These are phyloP conservation scores for Strigamia maritima DNA, from an alignment of 2,888 invertebrate species.

Conservation along the genomic window DNA sequence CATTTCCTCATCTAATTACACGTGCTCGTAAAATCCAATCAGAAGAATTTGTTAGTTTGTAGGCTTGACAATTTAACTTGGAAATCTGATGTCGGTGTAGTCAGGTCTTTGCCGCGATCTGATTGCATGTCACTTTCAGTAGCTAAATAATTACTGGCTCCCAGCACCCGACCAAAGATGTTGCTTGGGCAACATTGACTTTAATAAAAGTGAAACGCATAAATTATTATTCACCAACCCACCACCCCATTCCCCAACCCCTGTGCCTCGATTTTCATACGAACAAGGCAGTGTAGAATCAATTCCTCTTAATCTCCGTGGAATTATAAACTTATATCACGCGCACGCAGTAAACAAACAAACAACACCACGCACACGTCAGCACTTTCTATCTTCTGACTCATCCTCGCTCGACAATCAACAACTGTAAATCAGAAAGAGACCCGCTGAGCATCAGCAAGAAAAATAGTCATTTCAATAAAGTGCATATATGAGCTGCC, in stretches of 20 bases:
- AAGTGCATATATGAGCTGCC: slow-evolving; percentile 20
- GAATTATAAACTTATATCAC: slow-evolving; percentile 20
- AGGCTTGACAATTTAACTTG: slow-evolving; percentile 18
- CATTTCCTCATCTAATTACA: slow-evolving; percentile 28
- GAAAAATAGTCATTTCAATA: slow-evolving; percentile 17
- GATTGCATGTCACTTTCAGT: slow-evolving; percentile 34
- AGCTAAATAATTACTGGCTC: slow-evolving; percentile 34
- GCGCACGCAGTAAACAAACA: slow-evolving; percentile 17
- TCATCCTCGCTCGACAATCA: slow-evolving; percentile 28
- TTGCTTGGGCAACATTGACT: slow-evolving; percentile 34
- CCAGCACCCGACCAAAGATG: slow-evolving; percentile 34
- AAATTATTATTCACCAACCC: slow-evolving; percentile 9
- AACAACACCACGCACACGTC: slow-evolving; percentile 9
- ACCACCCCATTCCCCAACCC: background rate
- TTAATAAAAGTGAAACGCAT: slow-evolving; percentile 34
- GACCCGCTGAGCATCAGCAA: slow-evolving; percentile 30
- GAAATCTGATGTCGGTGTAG: slow-evolving; percentile 19
- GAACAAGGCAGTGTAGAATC: background rate
- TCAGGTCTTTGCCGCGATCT: slow-evolving; percentile 28
- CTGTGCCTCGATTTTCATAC: background rate
- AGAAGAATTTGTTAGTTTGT: slow-evolving; percentile 21
- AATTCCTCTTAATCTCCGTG: slow-evolving; percentile 27
- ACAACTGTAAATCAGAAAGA: slow-evolving; percentile 22
- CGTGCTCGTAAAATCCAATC: slow-evolving; percentile 25
- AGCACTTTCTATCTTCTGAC: slow-evolving; percentile 27